Conservation (phyloP, 2,797 vertebrate species). For the Phataginus tetradactyla region DNA sequence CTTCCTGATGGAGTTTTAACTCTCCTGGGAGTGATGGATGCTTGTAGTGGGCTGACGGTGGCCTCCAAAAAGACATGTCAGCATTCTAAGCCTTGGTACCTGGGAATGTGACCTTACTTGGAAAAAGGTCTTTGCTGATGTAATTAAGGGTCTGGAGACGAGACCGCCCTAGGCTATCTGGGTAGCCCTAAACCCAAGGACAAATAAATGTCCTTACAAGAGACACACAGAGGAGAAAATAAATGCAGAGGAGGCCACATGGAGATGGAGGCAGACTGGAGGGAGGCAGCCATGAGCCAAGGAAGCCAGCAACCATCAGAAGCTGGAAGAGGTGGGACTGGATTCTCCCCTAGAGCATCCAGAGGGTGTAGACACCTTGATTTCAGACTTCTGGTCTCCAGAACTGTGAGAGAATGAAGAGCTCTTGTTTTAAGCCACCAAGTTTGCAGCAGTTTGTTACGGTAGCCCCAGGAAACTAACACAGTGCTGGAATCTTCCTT, state of each 20-base stretch:
- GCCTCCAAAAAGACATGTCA: too few species aligned
- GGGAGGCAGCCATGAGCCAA: not conserved
- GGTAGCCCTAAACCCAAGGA: not conserved
- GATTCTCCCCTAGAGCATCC: not conserved
- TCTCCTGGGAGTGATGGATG: not conserved
- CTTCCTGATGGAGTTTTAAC: not conserved
- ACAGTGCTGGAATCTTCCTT: not conserved
- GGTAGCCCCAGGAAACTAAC: not conserved
- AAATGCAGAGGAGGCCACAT: not conserved
- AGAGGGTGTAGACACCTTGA: not conserved
- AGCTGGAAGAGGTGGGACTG: rapidly evolving
- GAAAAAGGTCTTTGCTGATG: not conserved
- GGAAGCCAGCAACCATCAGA: not conserved
- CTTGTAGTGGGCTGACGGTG: too few species aligned
- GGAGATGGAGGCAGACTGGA: not conserved
- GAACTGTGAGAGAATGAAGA: not conserved
- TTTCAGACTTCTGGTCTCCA: not conserved
- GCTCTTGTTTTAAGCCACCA: not conserved
- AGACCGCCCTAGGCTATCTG: not conserved
- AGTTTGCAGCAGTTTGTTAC: rapidly evolving
- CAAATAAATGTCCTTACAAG: not conserved
- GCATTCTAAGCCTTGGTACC: not conserved
- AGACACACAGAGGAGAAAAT: not conserved
- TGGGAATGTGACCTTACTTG: not conserved
- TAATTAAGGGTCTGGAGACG: not conserved